Evolutionary conservation across 2,113 vertebrate species (phyloP).

Genomic region (Amphiprion ocellaris): DNA sequence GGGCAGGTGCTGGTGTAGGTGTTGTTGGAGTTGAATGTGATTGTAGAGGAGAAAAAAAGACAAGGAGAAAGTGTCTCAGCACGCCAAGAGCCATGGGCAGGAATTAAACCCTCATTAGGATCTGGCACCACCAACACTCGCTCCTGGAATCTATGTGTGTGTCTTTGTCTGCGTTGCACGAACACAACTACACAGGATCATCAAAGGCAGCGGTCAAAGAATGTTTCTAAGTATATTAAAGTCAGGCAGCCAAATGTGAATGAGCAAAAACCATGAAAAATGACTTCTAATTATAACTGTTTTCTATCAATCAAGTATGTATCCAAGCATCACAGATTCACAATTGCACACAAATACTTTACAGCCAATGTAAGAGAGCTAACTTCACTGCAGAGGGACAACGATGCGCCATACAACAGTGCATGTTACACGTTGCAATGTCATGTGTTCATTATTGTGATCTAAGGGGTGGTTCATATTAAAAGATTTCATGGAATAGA

Average conservation of each 20-base stretch:
- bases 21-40: constrained; percentile 32
- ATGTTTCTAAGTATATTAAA: constrained; percentile 29
- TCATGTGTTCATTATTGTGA: not conserved
- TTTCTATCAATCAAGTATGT: not conserved
- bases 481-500: not conserved
- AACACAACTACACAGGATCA: constrained; percentile 30
- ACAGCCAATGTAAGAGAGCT: constrained; percentile 9
- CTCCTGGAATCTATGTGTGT: constrained; percentile 2
- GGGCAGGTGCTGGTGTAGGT: constrained; percentile 54
- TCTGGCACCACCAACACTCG: constrained; percentile 57
- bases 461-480: not conserved
- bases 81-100: constrained; percentile 72
- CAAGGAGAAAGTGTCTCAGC: constrained; percentile 38
- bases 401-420: constrained; percentile 1
- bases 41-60: constrained; percentile 10
- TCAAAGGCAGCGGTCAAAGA: constrained; percentile 15
- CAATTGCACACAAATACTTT: not conserved
- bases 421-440: constrained; percentile 10
- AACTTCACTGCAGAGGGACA: constrained; percentile 13
- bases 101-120: constrained; percentile 78
- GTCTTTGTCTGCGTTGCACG: constrained; percentile 13
- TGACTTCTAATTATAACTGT: not conserved
- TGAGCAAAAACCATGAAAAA: constrained; percentile 19
- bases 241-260: constrained; percentile 9
- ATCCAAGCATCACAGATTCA: not conserved